Evolutionary conservation across 1,140 invertebrate species (phyloP).

Genomic region (Eriosoma lanigerum): DNA sequence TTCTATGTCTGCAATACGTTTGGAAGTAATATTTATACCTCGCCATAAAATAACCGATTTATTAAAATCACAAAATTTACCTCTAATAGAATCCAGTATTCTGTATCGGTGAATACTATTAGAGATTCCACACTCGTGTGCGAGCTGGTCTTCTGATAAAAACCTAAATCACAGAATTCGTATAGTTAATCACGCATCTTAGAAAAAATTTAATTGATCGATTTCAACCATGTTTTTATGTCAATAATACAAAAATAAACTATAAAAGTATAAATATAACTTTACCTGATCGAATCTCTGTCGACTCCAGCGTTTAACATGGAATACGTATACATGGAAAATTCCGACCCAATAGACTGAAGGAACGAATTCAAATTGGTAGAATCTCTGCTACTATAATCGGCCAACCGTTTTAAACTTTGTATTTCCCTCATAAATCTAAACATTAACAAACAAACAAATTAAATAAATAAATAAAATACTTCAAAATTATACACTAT

Average conservation of each 20-base stretch:
- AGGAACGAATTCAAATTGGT: slow-evolving; percentile 90
- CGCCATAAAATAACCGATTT: not conserved
- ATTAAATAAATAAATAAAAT: not conserved
- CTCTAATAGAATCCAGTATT: slow-evolving; percentile 85
- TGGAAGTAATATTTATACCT: not conserved
- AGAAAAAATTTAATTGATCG: too few relatives aligned
- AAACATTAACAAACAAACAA: too few relatives aligned
- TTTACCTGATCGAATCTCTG: slow-evolving; percentile 71
- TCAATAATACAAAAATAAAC: too few relatives aligned
- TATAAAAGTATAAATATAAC: not conserved
- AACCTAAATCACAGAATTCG: slow-evolving; percentile 58
- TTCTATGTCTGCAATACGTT: slow-evolving; percentile 34
- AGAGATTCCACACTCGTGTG: slow-evolving; percentile 83
- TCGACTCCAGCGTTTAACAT: slow-evolving; percentile 95
- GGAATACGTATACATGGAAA: slow-evolving; percentile 94
- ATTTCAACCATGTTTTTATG: too few relatives aligned
- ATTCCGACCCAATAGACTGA: slow-evolving; percentile 82
- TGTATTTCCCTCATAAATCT: slow-evolving; percentile 93
- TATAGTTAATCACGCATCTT: not conserved
- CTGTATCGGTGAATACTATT: slow-evolving; percentile 93
- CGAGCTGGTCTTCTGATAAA: slow-evolving; percentile 87
- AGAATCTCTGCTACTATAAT: slow-evolving; percentile 92
- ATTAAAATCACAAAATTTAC: slow-evolving; percentile 60
- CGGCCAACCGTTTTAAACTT: slow-evolving; percentile 93
- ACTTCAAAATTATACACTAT: too few relatives aligned